These are phyloP conservation scores for Heloderma charlesbogerti DNA, from an alignment of 2,113 vertebrate species.

Conservation along the genomic window DNA sequence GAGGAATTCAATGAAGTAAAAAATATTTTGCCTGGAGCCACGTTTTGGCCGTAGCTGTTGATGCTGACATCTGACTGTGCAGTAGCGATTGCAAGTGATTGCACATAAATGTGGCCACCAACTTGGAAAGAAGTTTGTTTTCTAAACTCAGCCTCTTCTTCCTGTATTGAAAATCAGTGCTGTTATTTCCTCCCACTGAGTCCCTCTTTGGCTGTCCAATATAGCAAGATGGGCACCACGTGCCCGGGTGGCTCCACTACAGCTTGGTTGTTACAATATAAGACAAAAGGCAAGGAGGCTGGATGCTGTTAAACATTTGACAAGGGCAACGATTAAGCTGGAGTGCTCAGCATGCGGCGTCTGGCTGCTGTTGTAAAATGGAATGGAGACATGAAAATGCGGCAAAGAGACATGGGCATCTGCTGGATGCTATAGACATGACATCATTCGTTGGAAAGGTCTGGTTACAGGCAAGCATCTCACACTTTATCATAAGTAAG, in stretches of 20 bases:
- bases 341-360: slow-evolving; percentile 27
- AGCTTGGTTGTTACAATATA: neutral
- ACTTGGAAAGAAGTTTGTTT: neutral
- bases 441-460: neutral
- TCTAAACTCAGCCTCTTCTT: slow-evolving; percentile 29
- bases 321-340: slow-evolving; percentile 49
- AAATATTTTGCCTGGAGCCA: neutral
- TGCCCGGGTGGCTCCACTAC: slow-evolving; percentile 11
- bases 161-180: neutral
- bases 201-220: neutral
- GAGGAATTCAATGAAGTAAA: slow-evolving; percentile 15
- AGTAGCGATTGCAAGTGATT: neutral
- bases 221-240: slow-evolving; percentile 10
- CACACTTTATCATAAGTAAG: slow-evolving; percentile 15
- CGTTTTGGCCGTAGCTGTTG: slow-evolving; percentile 3
- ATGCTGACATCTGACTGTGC: neutral
- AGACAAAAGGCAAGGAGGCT: slow-evolving; percentile 29
- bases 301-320: slow-evolving; percentile 56
- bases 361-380: slow-evolving; percentile 12
- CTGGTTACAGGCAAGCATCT: slow-evolving; percentile 8
- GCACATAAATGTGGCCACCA: neutral
- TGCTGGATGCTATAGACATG: neutral
- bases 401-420: slow-evolving; percentile 11
- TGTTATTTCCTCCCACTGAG: slow-evolving; percentile 29
- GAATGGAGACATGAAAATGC: slow-evolving; percentile 15